Evolutionary conservation across 2,113 vertebrate genomes (phyloP).

Genomic region (Semnornis frantzii): DNA sequence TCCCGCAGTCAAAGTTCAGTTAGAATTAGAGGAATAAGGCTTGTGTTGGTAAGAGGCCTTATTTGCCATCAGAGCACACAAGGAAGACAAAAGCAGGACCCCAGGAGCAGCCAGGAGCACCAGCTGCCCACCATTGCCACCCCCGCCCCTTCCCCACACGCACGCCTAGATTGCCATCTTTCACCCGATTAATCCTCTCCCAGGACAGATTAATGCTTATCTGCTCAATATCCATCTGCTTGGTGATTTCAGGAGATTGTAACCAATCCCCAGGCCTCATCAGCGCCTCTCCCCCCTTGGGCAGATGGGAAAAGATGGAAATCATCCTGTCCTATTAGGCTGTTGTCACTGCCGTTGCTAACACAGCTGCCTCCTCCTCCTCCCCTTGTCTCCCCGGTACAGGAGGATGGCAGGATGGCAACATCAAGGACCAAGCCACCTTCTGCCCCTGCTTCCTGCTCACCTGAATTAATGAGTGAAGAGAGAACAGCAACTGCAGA

Average conservation of each 20-base stretch:
- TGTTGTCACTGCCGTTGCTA: slow-evolving; percentile 27
- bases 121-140: slow-evolving; percentile 68
- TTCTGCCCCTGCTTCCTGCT: neutral
- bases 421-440: neutral
- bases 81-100: slow-evolving; percentile 51
- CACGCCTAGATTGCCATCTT: slow-evolving; percentile 63
- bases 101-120: slow-evolving; percentile 42
- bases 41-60: neutral
- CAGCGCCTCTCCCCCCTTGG: slow-evolving; percentile 26
- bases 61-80: neutral
- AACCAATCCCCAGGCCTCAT: slow-evolving; percentile 69
- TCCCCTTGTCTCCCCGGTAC: neutral
- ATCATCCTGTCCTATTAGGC: slow-evolving; percentile 57
- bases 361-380: slow-evolving; percentile 58
- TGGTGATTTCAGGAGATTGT: slow-evolving; percentile 75
- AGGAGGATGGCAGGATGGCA: neutral
- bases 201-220: slow-evolving; percentile 78
- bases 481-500: neutral
- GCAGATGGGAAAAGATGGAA: slow-evolving; percentile 70
- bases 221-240: slow-evolving; percentile 79
- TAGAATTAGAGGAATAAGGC: slow-evolving; percentile 30
- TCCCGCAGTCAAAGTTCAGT: neutral
- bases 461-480: slow-evolving; percentile 10
- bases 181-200: slow-evolving; percentile 77
- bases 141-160: neutral